Base-by-base conservation (phyloP, 2,888 invertebrate species). In the Drosophila quinaria region DNA sequence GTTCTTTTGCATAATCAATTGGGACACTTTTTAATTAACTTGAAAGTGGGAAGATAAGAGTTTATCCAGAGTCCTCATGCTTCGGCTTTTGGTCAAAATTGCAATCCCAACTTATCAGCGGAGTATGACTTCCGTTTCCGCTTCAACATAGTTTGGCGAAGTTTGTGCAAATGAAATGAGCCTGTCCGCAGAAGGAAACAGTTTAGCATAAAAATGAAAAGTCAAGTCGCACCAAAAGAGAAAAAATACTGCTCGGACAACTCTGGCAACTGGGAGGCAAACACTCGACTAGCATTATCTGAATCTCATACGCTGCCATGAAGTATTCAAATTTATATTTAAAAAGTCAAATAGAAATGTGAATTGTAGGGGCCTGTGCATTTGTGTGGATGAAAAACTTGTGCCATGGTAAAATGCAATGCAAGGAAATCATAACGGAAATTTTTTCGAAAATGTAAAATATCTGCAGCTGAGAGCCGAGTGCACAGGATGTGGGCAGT, bases 391-490 rank as follows among this genome's bases (percentile, higher is more conserved):
- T 37, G 56, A 46, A 70, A 74, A 77, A 72, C 77, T 76, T 77
- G 72, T 77, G 72, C 68, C 49, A 64, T 46, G 63, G 64, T 54
- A 68, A 73, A 80, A 77, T 78, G 76, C 78, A 78, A 66, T 74
- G 70, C 74, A 72, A 78, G 81, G 78, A 89, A 90, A 88, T 87
- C 85, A 90, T 88, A 89, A 88, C 87, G 84, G 90, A 88, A 84
- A 84, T 83, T 87, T 90, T 73, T 85, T 79, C 54, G 54, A 70
- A 87, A 84, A 90, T 81, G 81, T 8, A 81, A 76, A 84, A 74
- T 78, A 78, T 80, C 67, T 78, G 64, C 66, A 68, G 64, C 70
- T 52, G 63, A 70, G 68, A 54, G 58, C 54, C 63, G 65, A 76
- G 76, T 76, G 67, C 79, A 65, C 81, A 80, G 81, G 75, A 84